Percentiles rank a stretch among this genome's conserved stretches.
Conservation (phyloP, 2,797 vertebrate species). For the Lacerta viridis region DNA sequence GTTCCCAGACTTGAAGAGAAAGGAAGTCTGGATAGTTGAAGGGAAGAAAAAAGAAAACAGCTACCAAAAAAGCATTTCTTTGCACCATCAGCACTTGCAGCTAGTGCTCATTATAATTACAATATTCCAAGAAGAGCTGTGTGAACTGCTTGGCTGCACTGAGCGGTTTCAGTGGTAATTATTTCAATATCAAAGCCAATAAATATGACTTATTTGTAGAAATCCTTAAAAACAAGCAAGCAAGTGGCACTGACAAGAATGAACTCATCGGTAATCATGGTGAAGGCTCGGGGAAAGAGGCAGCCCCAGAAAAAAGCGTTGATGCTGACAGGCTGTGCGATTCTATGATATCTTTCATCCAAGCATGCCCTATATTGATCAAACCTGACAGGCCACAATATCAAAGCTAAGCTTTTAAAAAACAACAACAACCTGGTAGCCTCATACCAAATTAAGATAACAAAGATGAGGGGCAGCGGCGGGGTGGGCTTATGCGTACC, state of each 20-base stretch:
- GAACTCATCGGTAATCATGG: not conserved
- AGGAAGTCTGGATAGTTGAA: not conserved
- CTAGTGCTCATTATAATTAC: not conserved
- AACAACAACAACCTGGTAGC: not conserved
- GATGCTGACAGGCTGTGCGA: not conserved
- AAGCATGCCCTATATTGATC: not conserved
- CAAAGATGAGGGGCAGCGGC: no score
- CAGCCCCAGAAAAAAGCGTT: not conserved
- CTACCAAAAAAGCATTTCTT: not conserved
- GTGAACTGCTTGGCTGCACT: no score
- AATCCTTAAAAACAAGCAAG: no score
- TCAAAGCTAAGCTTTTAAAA: not conserved
- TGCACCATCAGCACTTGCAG: not conserved
- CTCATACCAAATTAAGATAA: not conserved
- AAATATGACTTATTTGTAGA: no score
- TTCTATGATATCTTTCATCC: not conserved
- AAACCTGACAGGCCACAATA: rapidly evolving
- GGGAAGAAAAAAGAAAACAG: not conserved
- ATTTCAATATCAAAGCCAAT: no score
- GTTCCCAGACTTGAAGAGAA: not conserved
- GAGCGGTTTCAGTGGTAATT: no score
- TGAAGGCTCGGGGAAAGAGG: not conserved
- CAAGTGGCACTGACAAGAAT: no score
- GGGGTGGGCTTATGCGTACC: no score
- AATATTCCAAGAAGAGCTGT: no score